Percentiles rank a stretch among this genome's conserved stretches.
phyloP scores from a whole-genome alignment of 2,888 invertebrate genomes.

The Microplitis deprimator region DNA sequence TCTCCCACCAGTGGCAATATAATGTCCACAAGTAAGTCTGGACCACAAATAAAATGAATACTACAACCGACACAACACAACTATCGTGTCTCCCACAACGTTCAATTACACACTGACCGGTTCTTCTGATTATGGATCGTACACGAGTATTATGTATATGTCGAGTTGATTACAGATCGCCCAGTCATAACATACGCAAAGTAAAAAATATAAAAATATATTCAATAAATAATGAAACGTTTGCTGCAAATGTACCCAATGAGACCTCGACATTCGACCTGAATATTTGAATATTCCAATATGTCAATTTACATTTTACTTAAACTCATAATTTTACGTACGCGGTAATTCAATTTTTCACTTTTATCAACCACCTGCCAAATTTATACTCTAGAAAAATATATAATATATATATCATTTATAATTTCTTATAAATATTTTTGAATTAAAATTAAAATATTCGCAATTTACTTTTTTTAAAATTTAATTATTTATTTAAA shows the following conservation, averaged over 20 bases:
- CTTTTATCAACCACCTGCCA: not conserved
- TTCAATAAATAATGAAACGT: not conserved
- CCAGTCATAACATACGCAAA: not conserved
- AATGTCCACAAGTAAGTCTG: constrained; percentile 7
- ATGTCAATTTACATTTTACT: not conserved
- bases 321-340: not conserved
- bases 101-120: not conserved
- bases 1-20: not conserved
- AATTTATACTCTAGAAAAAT: not conserved
- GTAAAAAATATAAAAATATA: not conserved
- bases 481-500: not conserved
- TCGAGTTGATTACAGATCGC: not conserved
- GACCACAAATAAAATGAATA: constrained; percentile 4
- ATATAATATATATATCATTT: not conserved
- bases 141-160: not conserved
- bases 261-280: constrained; percentile 2
- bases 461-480: no score
- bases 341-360: not conserved
- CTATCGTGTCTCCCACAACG: not conserved
- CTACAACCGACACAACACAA: not conserved
- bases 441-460: no score
- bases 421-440: no score
- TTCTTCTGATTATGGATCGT: not conserved
- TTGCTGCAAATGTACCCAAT: not conserved
- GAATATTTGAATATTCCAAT: not conserved